Percentiles rank a stretch among this genome's conserved stretches.
phyloP scores from a whole-genome alignment of 2,113 vertebrate genomes.

The Brienomyrus longianalis region DNA sequence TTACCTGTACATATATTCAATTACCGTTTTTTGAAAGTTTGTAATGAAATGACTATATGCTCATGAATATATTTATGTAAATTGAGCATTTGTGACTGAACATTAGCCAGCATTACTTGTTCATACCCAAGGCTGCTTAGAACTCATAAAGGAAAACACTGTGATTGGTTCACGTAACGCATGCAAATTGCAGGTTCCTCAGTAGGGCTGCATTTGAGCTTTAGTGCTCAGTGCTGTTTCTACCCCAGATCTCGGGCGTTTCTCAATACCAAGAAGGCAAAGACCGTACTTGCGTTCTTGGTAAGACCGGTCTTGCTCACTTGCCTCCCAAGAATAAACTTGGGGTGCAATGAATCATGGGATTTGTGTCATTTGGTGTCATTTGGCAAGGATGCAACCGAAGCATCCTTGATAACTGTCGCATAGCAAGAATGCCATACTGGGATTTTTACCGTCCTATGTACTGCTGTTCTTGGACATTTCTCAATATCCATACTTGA shows the following conservation, averaged over 20 bases:
- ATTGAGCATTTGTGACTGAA: background rate
- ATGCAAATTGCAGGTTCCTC: background rate
- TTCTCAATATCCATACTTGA: background rate
- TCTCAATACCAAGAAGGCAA: background rate
- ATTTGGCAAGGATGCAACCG: background rate
- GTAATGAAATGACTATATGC: background rate
- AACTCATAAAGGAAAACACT: background rate
- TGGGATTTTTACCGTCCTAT: background rate
- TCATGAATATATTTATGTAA: background rate
- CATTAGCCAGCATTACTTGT: background rate
- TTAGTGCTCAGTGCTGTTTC: background rate
- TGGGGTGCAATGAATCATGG: background rate
- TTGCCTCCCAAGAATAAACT: background rate
- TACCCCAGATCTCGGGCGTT: background rate
- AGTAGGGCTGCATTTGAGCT: background rate
- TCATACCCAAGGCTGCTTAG: background rate
- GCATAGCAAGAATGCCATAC: background rate
- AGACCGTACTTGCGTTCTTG: background rate
- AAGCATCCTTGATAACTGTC: background rate
- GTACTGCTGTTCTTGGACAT: background rate
- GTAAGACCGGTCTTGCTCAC: background rate
- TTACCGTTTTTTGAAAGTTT: background rate
- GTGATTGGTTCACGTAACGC: background rate
- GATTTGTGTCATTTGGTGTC: background rate
- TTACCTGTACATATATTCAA: background rate